Percentiles rank a stretch among this genome's conserved stretches.
Conservation (phyloP, 2,888 invertebrate genomes). For the Gisinianus flammeolus region DNA sequence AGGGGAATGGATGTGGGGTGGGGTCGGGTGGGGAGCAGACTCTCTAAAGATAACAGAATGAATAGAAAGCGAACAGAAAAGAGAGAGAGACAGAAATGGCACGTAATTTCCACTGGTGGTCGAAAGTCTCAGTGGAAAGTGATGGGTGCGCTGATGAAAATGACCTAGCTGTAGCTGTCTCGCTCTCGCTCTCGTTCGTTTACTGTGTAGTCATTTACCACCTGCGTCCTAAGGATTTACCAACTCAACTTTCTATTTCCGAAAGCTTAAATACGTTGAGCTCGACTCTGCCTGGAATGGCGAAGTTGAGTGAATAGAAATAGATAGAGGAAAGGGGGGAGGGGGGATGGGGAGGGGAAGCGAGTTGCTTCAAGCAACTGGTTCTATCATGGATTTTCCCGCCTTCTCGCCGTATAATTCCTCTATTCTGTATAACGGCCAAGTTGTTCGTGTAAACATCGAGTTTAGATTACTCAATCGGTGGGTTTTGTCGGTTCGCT, state of each 20-base stretch:
- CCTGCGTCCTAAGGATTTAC: slow-evolving; percentile 21
- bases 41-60: too few relatives aligned
- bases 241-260: slow-evolving; percentile 15
- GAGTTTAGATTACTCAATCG: too few relatives aligned
- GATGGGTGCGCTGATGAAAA: neutral
- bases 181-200: neutral
- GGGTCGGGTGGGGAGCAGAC: too few relatives aligned
- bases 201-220: slow-evolving; percentile 9
- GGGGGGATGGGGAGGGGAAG: too few relatives aligned
- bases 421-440: too few relatives aligned
- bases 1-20: too few relatives aligned
- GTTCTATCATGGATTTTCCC: slow-evolving; percentile 1
- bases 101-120: neutral
- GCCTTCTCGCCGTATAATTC: neutral
- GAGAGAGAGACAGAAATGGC: neutral
- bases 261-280: slow-evolving; percentile 15
- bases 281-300: neutral
- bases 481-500: too few relatives aligned
- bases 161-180: neutral
- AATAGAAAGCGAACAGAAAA: too few relatives aligned
- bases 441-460: too few relatives aligned
- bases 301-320: too few relatives aligned
- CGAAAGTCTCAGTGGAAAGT: neutral
- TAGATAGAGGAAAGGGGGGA: too few relatives aligned
- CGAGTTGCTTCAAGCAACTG: too few relatives aligned